These are phyloP conservation scores for Micoletzkya japonica DNA, from an alignment of 2,888 invertebrate species.

Conservation along the genomic window DNA sequence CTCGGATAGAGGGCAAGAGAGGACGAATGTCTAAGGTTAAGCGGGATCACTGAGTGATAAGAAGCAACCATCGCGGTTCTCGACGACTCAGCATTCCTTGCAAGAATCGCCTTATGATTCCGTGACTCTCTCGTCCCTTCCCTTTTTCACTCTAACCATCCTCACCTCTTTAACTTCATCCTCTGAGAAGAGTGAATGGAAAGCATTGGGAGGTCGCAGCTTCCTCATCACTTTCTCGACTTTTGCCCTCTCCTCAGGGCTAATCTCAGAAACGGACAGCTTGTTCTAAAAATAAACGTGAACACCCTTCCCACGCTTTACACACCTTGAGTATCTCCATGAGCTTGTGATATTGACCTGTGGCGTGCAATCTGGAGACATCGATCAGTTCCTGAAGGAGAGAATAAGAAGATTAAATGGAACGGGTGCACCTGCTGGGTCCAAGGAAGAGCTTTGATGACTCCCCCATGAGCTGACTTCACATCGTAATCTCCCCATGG, in stretches of 20 bases:
- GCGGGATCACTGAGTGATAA: too few relatives aligned
- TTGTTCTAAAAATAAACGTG: background rate
- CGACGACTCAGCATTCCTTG: too few relatives aligned
- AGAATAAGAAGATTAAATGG: background rate
- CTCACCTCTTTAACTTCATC: constrained; percentile 12
- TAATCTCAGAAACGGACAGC: background rate
- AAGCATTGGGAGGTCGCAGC: constrained; percentile 2
- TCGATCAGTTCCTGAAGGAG: background rate
- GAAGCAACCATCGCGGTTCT: too few relatives aligned
- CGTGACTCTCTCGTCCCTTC: too few relatives aligned
- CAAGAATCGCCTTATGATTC: too few relatives aligned
- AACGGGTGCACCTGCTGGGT: background rate
- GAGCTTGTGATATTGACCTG: constrained; percentile 15
- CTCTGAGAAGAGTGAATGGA: constrained; percentile 5
- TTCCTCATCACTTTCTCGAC: constrained; percentile 9
- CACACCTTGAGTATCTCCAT: constrained; percentile 19
- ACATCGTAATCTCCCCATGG: constrained; percentile 20
- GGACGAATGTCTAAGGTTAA: too few relatives aligned
- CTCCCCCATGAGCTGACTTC: constrained; percentile 8
- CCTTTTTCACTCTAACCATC: too few relatives aligned
- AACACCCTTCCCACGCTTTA: background rate
- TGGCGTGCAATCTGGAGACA: constrained; percentile 9
- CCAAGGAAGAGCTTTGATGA: constrained; percentile 19
- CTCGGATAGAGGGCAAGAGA: too few relatives aligned
- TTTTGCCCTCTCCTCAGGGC: background rate